Base-by-base conservation (phyloP, 2,888 invertebrate genomes). In the Synergus laeviventris region DNA sequence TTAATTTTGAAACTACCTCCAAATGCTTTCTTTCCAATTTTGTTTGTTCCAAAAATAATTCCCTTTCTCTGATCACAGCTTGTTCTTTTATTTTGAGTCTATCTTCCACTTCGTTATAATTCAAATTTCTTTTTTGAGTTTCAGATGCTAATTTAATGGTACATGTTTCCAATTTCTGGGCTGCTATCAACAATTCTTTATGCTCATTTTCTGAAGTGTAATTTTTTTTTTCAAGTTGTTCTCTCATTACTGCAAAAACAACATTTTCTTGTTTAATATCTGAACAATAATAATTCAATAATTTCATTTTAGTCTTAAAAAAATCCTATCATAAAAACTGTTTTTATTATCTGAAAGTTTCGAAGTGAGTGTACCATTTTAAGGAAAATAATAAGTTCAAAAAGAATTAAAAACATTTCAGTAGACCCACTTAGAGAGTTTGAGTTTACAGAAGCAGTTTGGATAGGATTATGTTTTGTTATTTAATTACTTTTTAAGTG, bases 11-110 rank as follows among this genome's bases (percentile, higher is more conserved):
- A 36, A 59, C 64, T 60, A 86, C 87, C 81, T 87, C 85, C 74
- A 89, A 80, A 81, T 87, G 83, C 76, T 85, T 82, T 16, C 85
- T 83, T 77, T 90, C 90, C 89, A 88, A 90, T 42, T 87, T 87
- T 18, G 84, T 84, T 79, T 89, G 89, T 59, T 90, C 87, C 76
- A 86, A 84, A 45, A 90, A 87, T 31, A 89, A 81, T 83, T 90
- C 87, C 79, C 85, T 87, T 62, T 90, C 90, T 39, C 81, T 85
- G 2, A 86, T 75, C 12, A 90, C 78, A 12, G 81, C 77, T 54
- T 85, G 82, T 80, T 89, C 87, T 75, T 82, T 84, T 16, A 81
- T 84, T 74, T 84, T 87, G 14, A 89, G 75, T 59, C 82, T 84
- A 73, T 87, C 86, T 82, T 89, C 86, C 18, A 81, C 78, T 60